Percentiles rank a stretch among this genome's conserved stretches.
phyloP scores from a whole-genome alignment of 2,888 invertebrate genomes.

The Baronia brevicornis region DNA sequence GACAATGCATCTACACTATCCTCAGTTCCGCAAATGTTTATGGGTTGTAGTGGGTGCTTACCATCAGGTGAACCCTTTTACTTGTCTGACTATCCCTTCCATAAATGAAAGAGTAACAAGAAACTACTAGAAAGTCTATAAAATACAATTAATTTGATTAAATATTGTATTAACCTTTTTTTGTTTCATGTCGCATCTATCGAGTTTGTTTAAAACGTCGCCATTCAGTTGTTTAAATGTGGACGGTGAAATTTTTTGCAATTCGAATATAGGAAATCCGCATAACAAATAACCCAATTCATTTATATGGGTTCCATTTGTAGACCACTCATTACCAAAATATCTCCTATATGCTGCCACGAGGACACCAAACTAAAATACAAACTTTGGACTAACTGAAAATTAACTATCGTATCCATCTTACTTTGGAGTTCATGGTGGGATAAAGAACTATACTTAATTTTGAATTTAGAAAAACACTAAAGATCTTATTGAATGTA shows the following conservation, averaged over 20 bases:
- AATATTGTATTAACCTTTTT: conserved; percentile 35
- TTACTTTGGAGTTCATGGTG: no score
- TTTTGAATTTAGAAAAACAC: no score
- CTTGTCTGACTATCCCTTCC: no score
- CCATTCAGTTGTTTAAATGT: conserved; percentile 44
- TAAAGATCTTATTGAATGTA: no score
- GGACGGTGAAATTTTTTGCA: conserved; percentile 42
- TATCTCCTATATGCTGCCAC: conserved; percentile 56
- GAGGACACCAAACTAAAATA: conserved; percentile 47
- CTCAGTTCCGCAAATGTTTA: no score
- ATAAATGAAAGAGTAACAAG: no score
- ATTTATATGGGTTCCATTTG: conserved; percentile 45
- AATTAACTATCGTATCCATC: background rate
- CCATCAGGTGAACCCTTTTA: no score
- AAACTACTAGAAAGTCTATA: no score
- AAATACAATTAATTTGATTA: no score
- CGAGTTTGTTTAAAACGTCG: conserved; percentile 43
- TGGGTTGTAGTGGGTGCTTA: no score
- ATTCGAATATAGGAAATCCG: conserved; percentile 51
- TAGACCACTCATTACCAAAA: conserved; percentile 48
- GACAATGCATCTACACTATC: no score
- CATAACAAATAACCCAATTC: conserved; percentile 57
- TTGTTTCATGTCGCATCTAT: conserved; percentile 45
- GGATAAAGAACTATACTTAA: no score
- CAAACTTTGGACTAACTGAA: conserved; percentile 5